Base-by-base conservation (phyloP, 2,797 vertebrate species). In the Scolopax rusticola region DNA sequence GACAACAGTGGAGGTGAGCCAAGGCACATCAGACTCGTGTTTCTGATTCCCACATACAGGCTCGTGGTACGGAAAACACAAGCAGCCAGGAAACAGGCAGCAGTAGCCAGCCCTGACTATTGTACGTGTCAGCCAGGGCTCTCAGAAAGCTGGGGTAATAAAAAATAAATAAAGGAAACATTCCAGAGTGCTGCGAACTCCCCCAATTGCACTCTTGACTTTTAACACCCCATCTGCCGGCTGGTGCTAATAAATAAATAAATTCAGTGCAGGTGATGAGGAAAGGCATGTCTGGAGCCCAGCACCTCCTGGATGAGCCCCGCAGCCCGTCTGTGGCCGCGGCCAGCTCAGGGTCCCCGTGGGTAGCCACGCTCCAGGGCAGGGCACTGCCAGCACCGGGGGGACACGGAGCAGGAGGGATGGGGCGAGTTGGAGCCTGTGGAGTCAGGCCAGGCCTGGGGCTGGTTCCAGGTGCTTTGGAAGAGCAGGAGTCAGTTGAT, bases 321-420 rank as follows among this genome's bases (percentile, higher is more conserved):
- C 1, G 19, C 18, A 27, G 67, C 59, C 51, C 2, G 1, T 40
- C 3, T 3, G 4, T 3, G 23, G 3, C 61, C 5, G 4, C 27
- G 33, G 48, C 43, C 64, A 41, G 45, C 36, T 51, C 67, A 15
- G 48, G 3, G 3, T 13, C n/a, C 47, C 25, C 0, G 2, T 2
- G 4, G 33, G 50, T 41, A 15, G 50, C 3, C 10, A 1, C 3
- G 5, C n/a, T 5, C 21, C 1, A 1, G 32, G 71, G 24, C 45
- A 65, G 50, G 64, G 57, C 48, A 32, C 41, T 9, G n/a, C 56
- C 51, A 65, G 80, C 40, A 2, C 67, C 3, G 7, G 60, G 36
- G 11, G 43, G 57, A 32, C 64, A 89, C 1, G 11, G 48, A 17
- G 54, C 28, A 4, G 40, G 17, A 24, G 7, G 41, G n/a, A 5